These are phyloP conservation scores for Xyliphius kryptos DNA, from an alignment of 2,113 vertebrate species.

Conservation along the genomic window DNA sequence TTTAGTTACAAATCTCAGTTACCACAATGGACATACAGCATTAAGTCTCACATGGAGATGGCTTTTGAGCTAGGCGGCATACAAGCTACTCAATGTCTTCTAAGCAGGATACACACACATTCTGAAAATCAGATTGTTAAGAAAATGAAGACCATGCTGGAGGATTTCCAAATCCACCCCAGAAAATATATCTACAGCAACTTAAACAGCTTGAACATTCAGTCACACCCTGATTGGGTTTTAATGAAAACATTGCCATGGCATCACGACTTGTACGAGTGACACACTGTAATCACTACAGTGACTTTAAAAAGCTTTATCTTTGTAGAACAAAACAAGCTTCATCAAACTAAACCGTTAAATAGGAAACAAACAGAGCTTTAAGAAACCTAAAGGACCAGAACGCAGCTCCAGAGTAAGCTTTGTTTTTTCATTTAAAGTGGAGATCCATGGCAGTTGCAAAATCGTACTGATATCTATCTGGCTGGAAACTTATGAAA, in stretches of 20 bases:
- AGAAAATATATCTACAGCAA: neutral
- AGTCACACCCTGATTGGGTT: neutral
- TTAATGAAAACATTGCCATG: neutral
- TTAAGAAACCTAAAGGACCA: neutral
- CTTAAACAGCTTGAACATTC: neutral
- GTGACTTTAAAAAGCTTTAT: neutral
- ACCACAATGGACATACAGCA: neutral
- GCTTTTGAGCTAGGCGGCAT: constrained; percentile 3
- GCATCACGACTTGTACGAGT: neutral
- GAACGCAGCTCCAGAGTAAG: neutral
- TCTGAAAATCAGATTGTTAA: neutral
- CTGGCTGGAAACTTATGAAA: neutral
- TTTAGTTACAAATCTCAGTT: constrained; percentile 1
- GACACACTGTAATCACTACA: neutral
- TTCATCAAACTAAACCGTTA: too few relatives aligned
- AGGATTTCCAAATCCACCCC: neutral
- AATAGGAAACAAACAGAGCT: too few relatives aligned
- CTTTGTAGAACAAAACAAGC: neutral
- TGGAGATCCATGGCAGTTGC: constrained; percentile 17
- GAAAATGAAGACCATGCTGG: constrained; percentile 1
- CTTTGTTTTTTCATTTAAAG: neutral
- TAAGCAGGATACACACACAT: neutral
- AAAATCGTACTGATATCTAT: constrained; percentile 8
- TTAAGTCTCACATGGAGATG: constrained; percentile 7
- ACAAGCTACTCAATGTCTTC: neutral